These are phyloP conservation scores for Stegodyphus dumicola DNA, from an alignment of 1,140 invertebrate genomes.

Conservation along the genomic window DNA sequence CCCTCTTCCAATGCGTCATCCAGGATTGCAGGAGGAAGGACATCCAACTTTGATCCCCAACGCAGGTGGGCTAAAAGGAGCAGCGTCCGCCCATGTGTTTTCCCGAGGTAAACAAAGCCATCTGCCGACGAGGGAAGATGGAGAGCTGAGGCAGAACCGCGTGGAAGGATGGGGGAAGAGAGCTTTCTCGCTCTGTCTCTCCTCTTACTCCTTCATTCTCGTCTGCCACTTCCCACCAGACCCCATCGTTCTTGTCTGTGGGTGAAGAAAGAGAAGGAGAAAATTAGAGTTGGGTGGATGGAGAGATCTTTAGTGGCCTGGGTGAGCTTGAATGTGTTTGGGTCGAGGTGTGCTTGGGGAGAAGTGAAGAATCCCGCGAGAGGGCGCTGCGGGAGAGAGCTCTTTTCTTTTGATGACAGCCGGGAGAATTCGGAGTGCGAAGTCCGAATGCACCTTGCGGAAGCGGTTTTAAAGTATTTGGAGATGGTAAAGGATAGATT, in stretches of 20 bases:
- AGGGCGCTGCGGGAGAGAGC: background rate
- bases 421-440: no score
- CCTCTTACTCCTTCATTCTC: slow-evolving; percentile 5
- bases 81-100: slow-evolving; percentile 54
- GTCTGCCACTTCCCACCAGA: background rate
- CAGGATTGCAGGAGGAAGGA: no score
- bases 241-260: background rate
- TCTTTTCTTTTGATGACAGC: no score
- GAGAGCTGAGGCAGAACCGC: slow-evolving; percentile 7
- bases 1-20: slow-evolving; percentile 8
- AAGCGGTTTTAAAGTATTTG: no score
- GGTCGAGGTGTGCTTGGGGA: slow-evolving; percentile 5
- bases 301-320: background rate
- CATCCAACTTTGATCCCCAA: slow-evolving; percentile 24
- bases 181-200: background rate
- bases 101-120: slow-evolving; percentile 59
- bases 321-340: no score
- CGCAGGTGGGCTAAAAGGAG: slow-evolving; percentile 56
- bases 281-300: slow-evolving; percentile 7
- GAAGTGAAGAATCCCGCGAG: background rate
- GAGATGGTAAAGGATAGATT: no score
- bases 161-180: background rate
- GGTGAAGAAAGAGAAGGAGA: slow-evolving; percentile 5
- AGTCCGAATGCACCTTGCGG: no score
- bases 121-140: slow-evolving; percentile 35